Base-by-base conservation (phyloP, 2,888 invertebrate species). In the Orthosia gracilis region DNA sequence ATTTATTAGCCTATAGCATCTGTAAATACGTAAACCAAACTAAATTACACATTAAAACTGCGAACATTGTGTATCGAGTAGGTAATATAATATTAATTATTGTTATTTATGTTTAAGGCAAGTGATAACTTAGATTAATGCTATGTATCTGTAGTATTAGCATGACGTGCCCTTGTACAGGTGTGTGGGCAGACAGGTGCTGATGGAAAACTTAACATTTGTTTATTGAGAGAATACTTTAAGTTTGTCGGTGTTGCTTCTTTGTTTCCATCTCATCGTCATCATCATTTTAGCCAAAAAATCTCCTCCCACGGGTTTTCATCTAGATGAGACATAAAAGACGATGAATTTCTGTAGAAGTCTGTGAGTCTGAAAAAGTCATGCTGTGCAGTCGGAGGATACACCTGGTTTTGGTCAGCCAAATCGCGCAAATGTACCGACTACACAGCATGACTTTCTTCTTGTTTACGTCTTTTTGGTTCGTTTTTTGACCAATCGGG, bases 111-210 rank as follows among this genome's bases (percentile, higher is more conserved):
- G 78, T 58, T 52, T 26, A 21, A 21, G 15, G 21, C 50, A 15
- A 45, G 66, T 55, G 62, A 82, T 82, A 69, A 69, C 9, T 76
- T 65, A 55, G 21, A n/a, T 15, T 76, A 82, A 82, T 77, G 55
- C 47, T 55, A 72, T 80, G 68, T 72, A 80, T 82, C 83, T 58
- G 67, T 59, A 31, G 31, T 65, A 23, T 67, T 54, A 57, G 13
- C 82, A 12, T 47, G 40, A 40, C 40, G 49, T 45, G 71, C 47
- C 80, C 80, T 71, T 80, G 80, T 45, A 13, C 52, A 23, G 52
- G 7, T 13, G 61, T 17, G 79, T 54, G 52, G 79, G 79, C 26
- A 15, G 23, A 47, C 11, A n/a, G 13, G 47, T 12, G 17, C 13
- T 31, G 12, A n/a, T 58, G 47, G 52, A 11, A 58, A 50, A 67